phyloP scores from a whole-genome alignment of 1,140 invertebrate species.

The Neelides sp. region DNA sequence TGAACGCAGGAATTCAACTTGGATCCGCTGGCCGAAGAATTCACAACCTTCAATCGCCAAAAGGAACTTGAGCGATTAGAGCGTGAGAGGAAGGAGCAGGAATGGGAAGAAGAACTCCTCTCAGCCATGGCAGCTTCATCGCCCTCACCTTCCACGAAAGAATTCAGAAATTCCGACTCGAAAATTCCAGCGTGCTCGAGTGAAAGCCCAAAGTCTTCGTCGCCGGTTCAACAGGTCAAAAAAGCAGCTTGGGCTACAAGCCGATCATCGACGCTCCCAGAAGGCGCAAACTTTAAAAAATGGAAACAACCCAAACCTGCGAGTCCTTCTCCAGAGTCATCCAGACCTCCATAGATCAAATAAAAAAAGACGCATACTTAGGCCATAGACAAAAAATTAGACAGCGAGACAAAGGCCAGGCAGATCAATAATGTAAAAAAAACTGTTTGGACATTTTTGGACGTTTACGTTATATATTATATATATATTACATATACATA shows the following conservation, averaged over 20 bases:
- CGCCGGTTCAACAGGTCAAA: constrained; percentile 35
- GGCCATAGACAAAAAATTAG: no score
- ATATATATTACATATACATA: no score
- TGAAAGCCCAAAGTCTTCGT: not conserved
- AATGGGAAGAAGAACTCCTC: constrained; percentile 56
- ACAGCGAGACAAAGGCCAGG: no score
- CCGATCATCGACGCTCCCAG: constrained; percentile 25
- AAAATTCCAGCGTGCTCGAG: not conserved
- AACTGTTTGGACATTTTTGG: no score
- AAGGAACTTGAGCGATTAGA: constrained; percentile 47
- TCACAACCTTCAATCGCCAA: constrained; percentile 58
- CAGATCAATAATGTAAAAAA: no score
- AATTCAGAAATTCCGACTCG: constrained; percentile 23
- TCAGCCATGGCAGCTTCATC: constrained; percentile 46
- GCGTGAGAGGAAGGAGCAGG: constrained; percentile 51
- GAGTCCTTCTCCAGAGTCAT: not conserved
- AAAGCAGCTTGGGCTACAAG: constrained; percentile 24
- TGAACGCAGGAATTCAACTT: constrained; percentile 25
- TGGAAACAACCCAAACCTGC: constrained; percentile 24
- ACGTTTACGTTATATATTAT: no score
- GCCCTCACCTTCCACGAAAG: constrained; percentile 9
- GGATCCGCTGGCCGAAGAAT: constrained; percentile 42
- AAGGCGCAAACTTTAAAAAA: constrained; percentile 25
- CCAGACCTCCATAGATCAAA: not conserved
- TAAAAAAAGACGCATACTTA: no score